Conservation (phyloP, 2,888 invertebrate species). For the Elysia crispata region DNA sequence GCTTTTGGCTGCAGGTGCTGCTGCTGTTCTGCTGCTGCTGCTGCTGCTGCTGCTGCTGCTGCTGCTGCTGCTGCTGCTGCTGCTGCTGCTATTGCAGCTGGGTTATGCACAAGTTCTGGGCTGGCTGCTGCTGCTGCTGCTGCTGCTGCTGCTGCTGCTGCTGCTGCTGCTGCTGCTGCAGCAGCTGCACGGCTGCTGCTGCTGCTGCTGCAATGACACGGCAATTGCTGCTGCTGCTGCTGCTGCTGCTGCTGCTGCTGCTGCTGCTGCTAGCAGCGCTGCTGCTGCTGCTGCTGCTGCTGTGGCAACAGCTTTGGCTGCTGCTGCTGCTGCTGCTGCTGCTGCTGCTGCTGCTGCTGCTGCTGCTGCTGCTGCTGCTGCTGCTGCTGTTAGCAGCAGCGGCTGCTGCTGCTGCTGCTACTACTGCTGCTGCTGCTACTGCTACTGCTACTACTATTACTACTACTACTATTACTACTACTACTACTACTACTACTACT, state of each 20-base stretch:
- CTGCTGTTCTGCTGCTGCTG: no score
- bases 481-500: not conserved
- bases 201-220: not conserved
- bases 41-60: no score
- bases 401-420: no score
- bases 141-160: no score
- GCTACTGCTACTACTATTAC: not conserved
- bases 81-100: not conserved
- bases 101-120: not conserved
- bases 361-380: not conserved
- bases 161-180: no score
- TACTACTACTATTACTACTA: not conserved
- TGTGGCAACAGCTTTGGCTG: no score
- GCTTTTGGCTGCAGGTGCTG: no score
- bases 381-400: not conserved
- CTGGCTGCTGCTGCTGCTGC: no score
- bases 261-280: no score
- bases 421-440: conserved; percentile 40
- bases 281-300: not conserved
- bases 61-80: not conserved
- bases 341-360: conserved; percentile 23
- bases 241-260: not conserved
- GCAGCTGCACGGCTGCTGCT: no score
- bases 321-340: conserved; percentile 12
- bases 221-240: not conserved